These are phyloP conservation scores for Neoniphon sammara DNA, from an alignment of 2,797 vertebrate genomes.

Conservation along the genomic window DNA sequence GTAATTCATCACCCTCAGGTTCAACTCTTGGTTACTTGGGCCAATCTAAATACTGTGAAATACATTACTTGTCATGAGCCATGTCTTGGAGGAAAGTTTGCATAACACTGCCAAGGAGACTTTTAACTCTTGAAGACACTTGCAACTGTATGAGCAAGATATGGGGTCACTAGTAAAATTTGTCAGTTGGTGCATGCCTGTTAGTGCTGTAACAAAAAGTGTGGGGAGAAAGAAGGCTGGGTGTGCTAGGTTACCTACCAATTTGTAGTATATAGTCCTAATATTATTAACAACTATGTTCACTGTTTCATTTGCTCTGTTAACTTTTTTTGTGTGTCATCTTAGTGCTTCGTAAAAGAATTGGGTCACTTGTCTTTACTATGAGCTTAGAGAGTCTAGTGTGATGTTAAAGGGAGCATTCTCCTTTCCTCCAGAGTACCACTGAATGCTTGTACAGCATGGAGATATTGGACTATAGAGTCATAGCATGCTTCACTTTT, in stretches of 20 bases:
- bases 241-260: neutral
- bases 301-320: no score
- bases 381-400: neutral
- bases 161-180: neutral
- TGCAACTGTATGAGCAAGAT: neutral
- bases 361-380: slow-evolving; percentile 4
- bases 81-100: slow-evolving; percentile 36
- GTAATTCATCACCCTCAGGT: slow-evolving; percentile 37
- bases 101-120: slow-evolving; percentile 1
- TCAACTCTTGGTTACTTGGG: slow-evolving; percentile 42
- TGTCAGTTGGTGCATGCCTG: no score
- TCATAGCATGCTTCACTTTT: slow-evolving; percentile 38
- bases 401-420: slow-evolving; percentile 10
- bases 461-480: slow-evolving; percentile 6
- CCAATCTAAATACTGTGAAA: slow-evolving; percentile 54
- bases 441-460: neutral
- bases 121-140: slow-evolving; percentile 36
- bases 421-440: slow-evolving; percentile 24
- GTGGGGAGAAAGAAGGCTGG: neutral
- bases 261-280: no score
- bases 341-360: slow-evolving; percentile 15
- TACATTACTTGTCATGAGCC: slow-evolving; percentile 25
- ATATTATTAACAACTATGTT: neutral
- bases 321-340: slow-evolving; percentile 1
- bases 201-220: no score